phyloP scores from a whole-genome alignment of 1,140 invertebrate species.

The Drosophila ercepeae region DNA sequence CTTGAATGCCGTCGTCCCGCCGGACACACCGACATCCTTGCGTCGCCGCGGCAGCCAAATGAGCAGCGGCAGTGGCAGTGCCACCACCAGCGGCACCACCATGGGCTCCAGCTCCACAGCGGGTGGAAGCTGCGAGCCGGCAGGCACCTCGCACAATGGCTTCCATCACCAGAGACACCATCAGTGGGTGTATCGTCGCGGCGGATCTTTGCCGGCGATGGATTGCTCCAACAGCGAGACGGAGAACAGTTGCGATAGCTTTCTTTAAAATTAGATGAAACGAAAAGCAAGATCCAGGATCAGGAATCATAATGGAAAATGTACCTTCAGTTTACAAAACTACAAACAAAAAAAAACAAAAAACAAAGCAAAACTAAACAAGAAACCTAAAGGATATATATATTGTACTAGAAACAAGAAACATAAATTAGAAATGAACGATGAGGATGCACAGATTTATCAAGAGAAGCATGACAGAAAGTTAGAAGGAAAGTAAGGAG shows the following conservation, averaged over 20 bases:
- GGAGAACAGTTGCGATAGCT: slow-evolving; percentile 81
- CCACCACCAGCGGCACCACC: slow-evolving; percentile 16
- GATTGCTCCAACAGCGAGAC: slow-evolving; percentile 77
- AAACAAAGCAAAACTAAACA: not conserved
- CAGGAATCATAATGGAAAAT: slow-evolving; percentile 48
- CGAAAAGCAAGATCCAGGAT: slow-evolving; percentile 4
- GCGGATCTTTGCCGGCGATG: slow-evolving; percentile 70
- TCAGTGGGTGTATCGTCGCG: slow-evolving; percentile 58
- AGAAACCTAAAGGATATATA: slow-evolving; percentile 25
- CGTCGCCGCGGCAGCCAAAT: slow-evolving; percentile 66
- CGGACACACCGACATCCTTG: slow-evolving; percentile 13
- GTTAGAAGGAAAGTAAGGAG: not conserved
- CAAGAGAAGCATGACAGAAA: too few species aligned
- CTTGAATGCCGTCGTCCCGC: slow-evolving; percentile 32
- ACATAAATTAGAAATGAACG: not conserved
- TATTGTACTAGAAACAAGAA: not conserved
- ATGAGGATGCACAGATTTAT: not conserved
- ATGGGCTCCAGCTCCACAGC: slow-evolving; percentile 16
- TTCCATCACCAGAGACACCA: slow-evolving; percentile 11
- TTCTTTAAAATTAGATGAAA: slow-evolving; percentile 41
- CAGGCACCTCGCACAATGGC: not conserved
- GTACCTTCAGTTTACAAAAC: slow-evolving; percentile 82
- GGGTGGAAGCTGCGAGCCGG: slow-evolving; percentile 19
- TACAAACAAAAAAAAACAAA: not conserved
- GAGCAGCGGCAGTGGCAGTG: slow-evolving; percentile 19